Base-by-base conservation (phyloP, 2,888 invertebrate species). In the Fragum whitleyi region DNA sequence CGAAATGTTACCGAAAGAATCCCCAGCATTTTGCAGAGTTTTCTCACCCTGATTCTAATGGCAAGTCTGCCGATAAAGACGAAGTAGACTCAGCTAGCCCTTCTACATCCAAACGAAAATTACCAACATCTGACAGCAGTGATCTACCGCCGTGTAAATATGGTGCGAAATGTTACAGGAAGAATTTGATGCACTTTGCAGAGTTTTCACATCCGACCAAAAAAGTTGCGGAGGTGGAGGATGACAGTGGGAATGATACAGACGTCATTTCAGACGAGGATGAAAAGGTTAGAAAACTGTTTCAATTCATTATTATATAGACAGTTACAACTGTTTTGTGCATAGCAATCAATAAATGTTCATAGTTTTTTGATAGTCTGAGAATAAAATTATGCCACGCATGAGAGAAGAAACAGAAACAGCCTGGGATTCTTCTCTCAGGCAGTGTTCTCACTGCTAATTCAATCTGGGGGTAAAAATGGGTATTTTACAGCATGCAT, bases 101-200 rank as follows among this genome's bases (percentile, higher is more conserved):
- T 6, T 74, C 74, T 7, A 39, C 79, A 3, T 73, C 81, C 0
- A 65, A 57, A 51, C 26, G 51, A n/a, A 57, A 65, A n/a, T 51
- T 71, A 26, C 68, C 79, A 2, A 42, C 74, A 19, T 77, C 71
- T 26, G 79, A 77, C 69, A 67, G 77, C 16, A 70, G 75, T 28
- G 23, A 55, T 5, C 78, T 91, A 2, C 89, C 91, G 3, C 80
- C 87, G 0, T 92, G 92, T 75, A 89, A 88, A 81, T 92, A 90
- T 87, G 92, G 92, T 2, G 90, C 88, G 0, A 88, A 86, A 16
- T 92, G 92, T 67, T 92, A 91, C 82, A 78, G 92, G 14, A 92
- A 91, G 78, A 92, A 92, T 74, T 72, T 92, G 42, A 76, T 92
- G 62, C 92, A 92, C 74, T 92, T 90, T 83, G 91, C 91, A 2